Evolutionary conservation across 2,797 vertebrate genomes (phyloP).

Genomic region (Notamacropus eugenii): DNA sequence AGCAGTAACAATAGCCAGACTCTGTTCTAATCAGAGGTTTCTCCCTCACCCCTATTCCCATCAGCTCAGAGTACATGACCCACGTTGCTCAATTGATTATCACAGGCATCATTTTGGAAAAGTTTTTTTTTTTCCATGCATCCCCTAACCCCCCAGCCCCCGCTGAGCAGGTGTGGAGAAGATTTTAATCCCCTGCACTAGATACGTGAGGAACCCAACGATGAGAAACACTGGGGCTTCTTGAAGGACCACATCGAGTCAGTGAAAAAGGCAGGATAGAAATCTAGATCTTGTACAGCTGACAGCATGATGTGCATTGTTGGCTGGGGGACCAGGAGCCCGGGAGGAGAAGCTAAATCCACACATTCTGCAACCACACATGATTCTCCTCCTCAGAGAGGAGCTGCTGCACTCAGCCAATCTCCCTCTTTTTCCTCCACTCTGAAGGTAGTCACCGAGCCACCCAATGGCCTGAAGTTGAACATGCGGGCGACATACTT

Average conservation of each 20-base stretch:
- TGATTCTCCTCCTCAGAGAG: fast-evolving
- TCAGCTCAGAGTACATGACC: fast-evolving
- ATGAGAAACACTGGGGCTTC: neutral
- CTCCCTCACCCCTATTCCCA: neutral
- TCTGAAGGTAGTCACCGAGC: conserved; percentile 95
- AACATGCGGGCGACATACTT: conserved; percentile 97
- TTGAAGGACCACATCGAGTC: neutral
- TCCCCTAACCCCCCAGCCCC: neutral
- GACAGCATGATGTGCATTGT: neutral
- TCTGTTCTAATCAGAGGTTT: neutral
- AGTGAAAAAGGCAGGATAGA: neutral
- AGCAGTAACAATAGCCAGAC: neutral
- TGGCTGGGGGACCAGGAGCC: neutral
- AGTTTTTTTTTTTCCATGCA: neutral
- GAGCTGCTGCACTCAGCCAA: fast-evolving
- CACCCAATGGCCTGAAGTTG: conserved; percentile 95
- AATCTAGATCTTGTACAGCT: fast-evolving
- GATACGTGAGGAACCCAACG: neutral
- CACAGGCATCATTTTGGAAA: neutral
- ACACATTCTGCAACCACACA: fast-evolving
- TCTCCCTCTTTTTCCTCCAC: neutral
- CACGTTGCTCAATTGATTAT: fast-evolving
- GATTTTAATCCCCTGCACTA: fast-evolving
- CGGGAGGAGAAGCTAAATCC: neutral
- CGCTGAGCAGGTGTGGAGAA: neutral